phyloP scores from a whole-genome alignment of 2,888 invertebrate genomes.

The Calliopum simillimum region DNA sequence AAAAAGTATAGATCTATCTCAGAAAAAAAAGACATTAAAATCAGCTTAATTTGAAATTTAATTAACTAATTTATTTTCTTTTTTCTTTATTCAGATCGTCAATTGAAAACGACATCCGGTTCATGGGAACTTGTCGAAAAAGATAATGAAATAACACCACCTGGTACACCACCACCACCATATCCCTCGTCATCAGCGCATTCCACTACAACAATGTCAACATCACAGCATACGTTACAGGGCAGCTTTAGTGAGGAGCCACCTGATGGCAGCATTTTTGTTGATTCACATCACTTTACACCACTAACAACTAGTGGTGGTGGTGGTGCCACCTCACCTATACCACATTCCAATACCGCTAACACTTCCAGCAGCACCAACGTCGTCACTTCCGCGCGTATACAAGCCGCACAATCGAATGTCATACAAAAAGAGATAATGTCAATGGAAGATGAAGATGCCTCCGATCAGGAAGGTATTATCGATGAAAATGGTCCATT shows the following conservation, averaged over 20 bases:
- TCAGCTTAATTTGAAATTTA: no score
- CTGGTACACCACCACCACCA: slow-evolving; percentile 91
- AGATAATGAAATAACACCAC: slow-evolving; percentile 73
- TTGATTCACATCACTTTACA: slow-evolving; percentile 59
- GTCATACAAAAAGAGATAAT: slow-evolving; percentile 82
- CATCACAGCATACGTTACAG: slow-evolving; percentile 29
- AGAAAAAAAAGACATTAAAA: no score
- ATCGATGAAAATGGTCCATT: slow-evolving; percentile 91
- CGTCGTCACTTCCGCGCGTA: slow-evolving; percentile 53
- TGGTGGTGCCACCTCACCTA: slow-evolving; percentile 49
- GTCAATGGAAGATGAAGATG: slow-evolving; percentile 96
- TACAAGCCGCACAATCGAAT: slow-evolving; percentile 62
- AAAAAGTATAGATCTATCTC: no score
- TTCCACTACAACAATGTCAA: slow-evolving; percentile 54
- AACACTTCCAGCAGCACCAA: slow-evolving; percentile 3
- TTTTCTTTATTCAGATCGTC: slow-evolving; percentile 55
- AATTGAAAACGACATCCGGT: slow-evolving; percentile 65
- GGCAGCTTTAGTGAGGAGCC: slow-evolving; percentile 53
- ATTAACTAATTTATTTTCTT: background rate
- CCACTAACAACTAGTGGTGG: slow-evolving; percentile 47
- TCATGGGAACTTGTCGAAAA: slow-evolving; percentile 67
- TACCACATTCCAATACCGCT: slow-evolving; percentile 34
- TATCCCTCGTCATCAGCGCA: slow-evolving; percentile 70
- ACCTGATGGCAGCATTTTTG: slow-evolving; percentile 51
- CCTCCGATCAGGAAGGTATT: slow-evolving; percentile 84